A percentile compares a stretch with the other conserved stretches of the same genome.
These are phyloP conservation scores for Myripristis jacobus DNA, from an alignment of 2,797 vertebrate genomes.

Conservation along the genomic window DNA sequence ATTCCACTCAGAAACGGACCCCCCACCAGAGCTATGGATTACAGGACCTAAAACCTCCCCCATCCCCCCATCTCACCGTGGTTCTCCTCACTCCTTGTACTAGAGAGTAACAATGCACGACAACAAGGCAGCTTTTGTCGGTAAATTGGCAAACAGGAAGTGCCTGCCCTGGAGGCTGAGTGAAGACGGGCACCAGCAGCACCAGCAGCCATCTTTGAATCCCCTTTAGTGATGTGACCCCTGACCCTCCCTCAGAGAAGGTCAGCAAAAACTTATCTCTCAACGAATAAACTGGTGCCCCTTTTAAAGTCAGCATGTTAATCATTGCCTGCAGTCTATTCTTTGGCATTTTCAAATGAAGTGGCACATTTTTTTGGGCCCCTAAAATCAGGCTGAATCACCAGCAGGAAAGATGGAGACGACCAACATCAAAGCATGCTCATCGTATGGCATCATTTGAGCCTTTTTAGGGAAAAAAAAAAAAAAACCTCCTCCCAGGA, in stretches of 20 bases:
- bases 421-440: too few relatives aligned
- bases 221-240: constrained; percentile 75
- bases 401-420: too few relatives aligned
- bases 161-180: constrained; percentile 68
- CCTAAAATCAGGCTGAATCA: too few relatives aligned
- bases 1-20: too few relatives aligned
- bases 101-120: constrained; percentile 68
- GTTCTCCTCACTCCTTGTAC: constrained; percentile 67
- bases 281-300: constrained; percentile 76
- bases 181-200: constrained; percentile 59
- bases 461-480: too few relatives aligned
- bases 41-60: constrained; percentile 42
- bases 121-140: constrained; percentile 81
- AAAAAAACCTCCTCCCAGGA: too few relatives aligned
- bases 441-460: too few relatives aligned
- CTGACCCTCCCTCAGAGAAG: constrained; percentile 74
- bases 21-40: constrained; percentile 68
- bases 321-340: constrained; percentile 31
- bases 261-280: constrained; percentile 80
- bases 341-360: constrained; percentile 25
- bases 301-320: constrained; percentile 62
- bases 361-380: constrained; percentile 18
- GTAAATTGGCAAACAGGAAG: constrained; percentile 73
- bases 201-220: constrained; percentile 67
- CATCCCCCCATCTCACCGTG: constrained; percentile 22